These are phyloP conservation scores for Tetragnatha montana DNA, from an alignment of 2,888 invertebrate species.

Conservation along the genomic window DNA sequence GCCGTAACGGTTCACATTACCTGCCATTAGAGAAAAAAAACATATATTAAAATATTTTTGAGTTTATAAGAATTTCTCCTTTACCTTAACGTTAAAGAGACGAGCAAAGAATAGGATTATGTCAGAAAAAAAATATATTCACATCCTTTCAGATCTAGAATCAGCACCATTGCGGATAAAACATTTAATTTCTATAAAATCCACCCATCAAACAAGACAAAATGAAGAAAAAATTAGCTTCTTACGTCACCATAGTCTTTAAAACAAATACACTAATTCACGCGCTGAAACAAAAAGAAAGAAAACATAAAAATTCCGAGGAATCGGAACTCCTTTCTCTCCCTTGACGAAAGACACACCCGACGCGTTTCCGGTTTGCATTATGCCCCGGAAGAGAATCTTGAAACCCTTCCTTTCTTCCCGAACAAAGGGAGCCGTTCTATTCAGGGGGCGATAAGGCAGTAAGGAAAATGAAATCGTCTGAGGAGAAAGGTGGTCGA, in stretches of 20 bases:
- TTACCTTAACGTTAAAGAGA: no score
- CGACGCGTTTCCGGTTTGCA: constrained; percentile 8
- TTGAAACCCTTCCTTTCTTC: background rate
- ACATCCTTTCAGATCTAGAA: no score
- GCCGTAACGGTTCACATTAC: no score
- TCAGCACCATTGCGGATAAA: no score
- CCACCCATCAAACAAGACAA: no score
- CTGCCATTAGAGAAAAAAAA: no score
- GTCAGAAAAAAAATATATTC: no score
- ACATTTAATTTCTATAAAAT: no score
- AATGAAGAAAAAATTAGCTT: no score
- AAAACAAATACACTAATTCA: background rate
- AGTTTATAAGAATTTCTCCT: no score
- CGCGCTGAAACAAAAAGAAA: background rate
- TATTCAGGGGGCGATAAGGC: background rate
- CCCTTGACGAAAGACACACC: background rate
- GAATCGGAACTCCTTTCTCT: background rate
- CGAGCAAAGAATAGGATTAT: no score
- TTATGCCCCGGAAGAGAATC: constrained; percentile 4
- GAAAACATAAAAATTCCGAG: background rate
- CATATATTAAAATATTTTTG: no score
- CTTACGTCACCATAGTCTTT: background rate
- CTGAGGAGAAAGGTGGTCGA: background rate
- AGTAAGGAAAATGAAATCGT: background rate
- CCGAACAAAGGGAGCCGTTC: constrained; percentile 3